Evolutionary conservation across 2,113 vertebrate genomes (phyloP), one percentile per base, ranked within the genome.

Genomic region (Pavo muticus): DNA sequence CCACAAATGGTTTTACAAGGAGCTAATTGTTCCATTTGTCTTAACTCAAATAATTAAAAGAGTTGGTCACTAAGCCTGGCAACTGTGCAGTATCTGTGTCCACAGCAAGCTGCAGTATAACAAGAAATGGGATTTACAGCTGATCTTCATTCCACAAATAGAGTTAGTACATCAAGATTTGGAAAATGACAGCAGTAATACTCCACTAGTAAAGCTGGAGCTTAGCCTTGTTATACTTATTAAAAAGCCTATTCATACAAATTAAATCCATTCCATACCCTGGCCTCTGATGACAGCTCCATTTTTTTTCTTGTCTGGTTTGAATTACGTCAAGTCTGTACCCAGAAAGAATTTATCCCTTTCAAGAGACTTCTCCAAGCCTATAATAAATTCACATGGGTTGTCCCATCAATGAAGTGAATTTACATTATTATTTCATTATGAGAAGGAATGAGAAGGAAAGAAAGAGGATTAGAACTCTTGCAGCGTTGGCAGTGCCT

Each of bases 391-490:
- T 98, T 97, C 97, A 96, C 97, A 96, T 97, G 94, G 95, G 96
- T 97, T 39, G 15, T 96, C 96, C 97, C 97, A 97, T 98, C 97
- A 97, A 42, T 96, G 97, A 92, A 96, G 96, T 97, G 97, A 97
- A 98, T 98, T 98, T 98, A 96, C 97, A 98, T 98, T 98, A 98
- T 98, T 98, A 98, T 97, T 98, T 98, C 97, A 98, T 98, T 98
- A 98, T 96, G 96, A 97, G 91, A 81, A 96, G 94, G 93, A 97
- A 98, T 96, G 96, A 97, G 91, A 83, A 96, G 93, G 93, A 97
- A 97, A 97, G 96, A 97, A 98, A 98, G 97, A 78, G 95, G 96
- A 97, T 98, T 98, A 98, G 95, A 97, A 97, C 96, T 97, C 94
- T 97, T 96, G 95, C 90, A 97, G 92, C 90, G 96, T 93, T 97